Evolutionary conservation across 2,888 invertebrate species (phyloP).

Genomic region (Prosapia bicincta): DNA sequence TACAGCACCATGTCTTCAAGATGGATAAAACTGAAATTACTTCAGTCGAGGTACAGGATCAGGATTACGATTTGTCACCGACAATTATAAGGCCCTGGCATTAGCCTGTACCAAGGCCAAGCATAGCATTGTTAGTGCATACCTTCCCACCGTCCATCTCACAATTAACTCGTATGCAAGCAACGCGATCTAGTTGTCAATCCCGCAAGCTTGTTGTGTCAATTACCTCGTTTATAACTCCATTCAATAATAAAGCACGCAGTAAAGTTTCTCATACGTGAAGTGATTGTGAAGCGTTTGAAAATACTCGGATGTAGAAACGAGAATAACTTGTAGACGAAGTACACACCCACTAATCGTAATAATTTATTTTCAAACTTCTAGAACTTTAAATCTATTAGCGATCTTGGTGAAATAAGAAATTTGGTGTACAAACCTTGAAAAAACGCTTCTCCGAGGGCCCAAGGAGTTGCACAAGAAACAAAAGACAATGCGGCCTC

Average conservation of each 20-base stretch:
- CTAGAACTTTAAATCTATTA: no score
- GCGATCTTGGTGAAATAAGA: no score
- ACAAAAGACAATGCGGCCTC: background rate
- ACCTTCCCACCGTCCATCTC: background rate
- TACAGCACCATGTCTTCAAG: no score
- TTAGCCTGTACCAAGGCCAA: constrained; percentile 16
- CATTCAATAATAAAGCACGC: background rate
- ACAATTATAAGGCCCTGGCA: constrained; percentile 18
- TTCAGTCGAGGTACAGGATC: background rate
- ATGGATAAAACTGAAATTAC: no score
- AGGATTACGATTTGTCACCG: constrained; percentile 16
- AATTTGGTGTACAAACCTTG: no score
- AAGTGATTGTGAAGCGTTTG: no score
- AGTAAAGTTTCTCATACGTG: no score
- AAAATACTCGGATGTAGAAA: no score
- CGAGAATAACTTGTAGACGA: no score
- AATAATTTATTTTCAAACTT: no score
- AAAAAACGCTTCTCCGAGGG: no score
- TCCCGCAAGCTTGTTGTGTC: background rate
- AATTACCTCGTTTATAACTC: background rate
- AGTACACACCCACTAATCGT: no score
- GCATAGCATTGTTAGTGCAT: background rate
- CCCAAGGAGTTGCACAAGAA: background rate
- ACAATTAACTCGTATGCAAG: background rate
- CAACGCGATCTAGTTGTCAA: background rate